phyloP scores from a whole-genome alignment of 2,797 vertebrate genomes.

The Semaprochilodus insignis region DNA sequence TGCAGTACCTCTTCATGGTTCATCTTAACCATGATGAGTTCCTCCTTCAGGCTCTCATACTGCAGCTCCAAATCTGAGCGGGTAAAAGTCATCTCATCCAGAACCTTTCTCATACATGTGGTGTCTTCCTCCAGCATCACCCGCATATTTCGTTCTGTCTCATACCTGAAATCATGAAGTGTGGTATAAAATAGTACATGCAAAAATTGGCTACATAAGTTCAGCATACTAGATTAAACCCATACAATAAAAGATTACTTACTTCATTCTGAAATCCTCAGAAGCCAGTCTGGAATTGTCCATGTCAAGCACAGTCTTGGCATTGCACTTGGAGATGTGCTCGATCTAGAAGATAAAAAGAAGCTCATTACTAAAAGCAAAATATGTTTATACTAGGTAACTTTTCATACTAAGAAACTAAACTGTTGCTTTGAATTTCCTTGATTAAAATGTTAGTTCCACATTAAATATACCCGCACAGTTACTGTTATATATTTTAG shows the following conservation, averaged over 20 bases:
- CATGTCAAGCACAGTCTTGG: slow-evolving; percentile 62
- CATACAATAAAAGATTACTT: slow-evolving; percentile 51
- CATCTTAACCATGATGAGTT: slow-evolving; percentile 79
- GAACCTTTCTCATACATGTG: slow-evolving; percentile 68
- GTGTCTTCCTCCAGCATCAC: slow-evolving; percentile 78
- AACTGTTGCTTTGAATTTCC: no score
- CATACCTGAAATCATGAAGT: slow-evolving; percentile 65
- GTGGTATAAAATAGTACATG: no score
- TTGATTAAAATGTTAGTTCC: no score
- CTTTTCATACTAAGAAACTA: not conserved
- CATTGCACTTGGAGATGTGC: slow-evolving; percentile 62
- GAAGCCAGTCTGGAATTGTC: slow-evolving; percentile 72
- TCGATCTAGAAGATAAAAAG: slow-evolving; percentile 63
- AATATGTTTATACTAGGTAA: not conserved
- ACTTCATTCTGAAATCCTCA: slow-evolving; percentile 77
- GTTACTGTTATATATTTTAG: no score
- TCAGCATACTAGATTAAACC: not conserved
- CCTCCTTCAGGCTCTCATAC: slow-evolving; percentile 81
- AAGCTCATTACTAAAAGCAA: not conserved
- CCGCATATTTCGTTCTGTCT: slow-evolving; percentile 67
- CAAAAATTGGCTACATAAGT: not conserved
- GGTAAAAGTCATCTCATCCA: slow-evolving; percentile 78
- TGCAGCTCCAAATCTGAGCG: slow-evolving; percentile 81
- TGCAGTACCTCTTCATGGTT: slow-evolving; percentile 81
- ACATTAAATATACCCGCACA: no score